phyloP scores from a whole-genome alignment of 2,797 vertebrate genomes.

The Manis javanica region DNA sequence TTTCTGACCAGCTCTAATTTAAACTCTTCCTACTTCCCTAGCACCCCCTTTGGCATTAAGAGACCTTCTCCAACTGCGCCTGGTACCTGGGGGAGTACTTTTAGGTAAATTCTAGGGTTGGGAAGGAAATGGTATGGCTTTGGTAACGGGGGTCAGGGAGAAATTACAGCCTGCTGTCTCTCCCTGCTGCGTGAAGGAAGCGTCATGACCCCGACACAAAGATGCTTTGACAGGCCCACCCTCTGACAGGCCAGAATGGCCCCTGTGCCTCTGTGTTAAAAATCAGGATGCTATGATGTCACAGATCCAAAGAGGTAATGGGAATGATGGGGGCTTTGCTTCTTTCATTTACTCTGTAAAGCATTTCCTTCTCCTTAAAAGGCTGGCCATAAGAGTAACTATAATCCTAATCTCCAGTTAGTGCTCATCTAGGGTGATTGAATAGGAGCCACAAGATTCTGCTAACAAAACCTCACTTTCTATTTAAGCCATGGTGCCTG shows the following conservation, averaged over 20 bases:
- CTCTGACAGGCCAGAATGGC: conserved; percentile 4
- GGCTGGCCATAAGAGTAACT: background rate
- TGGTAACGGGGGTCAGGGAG: background rate
- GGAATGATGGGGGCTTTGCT: background rate
- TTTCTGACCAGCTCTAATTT: background rate
- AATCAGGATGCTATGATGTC: background rate
- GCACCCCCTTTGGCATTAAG: background rate
- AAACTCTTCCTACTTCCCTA: conserved; percentile 8
- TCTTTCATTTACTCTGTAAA: background rate
- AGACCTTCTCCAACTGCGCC: background rate
- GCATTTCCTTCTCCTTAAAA: conserved; percentile 45
- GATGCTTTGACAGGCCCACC: background rate
- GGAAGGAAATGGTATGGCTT: conserved; percentile 27
- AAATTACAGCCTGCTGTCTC: conserved; percentile 40
- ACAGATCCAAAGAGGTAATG: background rate
- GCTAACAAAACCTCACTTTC: background rate
- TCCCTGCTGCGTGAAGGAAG: conserved; percentile 35
- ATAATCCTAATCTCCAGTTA: background rate
- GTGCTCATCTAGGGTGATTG: background rate
- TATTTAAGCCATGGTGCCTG: background rate
- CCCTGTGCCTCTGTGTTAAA: conserved; percentile 5
- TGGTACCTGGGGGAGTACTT: background rate
- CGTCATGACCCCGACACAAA: background rate
- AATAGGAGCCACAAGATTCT: background rate
- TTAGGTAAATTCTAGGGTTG: conserved; percentile 19